Base-by-base conservation (phyloP, 2,888 invertebrate species). In the Rhaphigaster nebulosa region DNA sequence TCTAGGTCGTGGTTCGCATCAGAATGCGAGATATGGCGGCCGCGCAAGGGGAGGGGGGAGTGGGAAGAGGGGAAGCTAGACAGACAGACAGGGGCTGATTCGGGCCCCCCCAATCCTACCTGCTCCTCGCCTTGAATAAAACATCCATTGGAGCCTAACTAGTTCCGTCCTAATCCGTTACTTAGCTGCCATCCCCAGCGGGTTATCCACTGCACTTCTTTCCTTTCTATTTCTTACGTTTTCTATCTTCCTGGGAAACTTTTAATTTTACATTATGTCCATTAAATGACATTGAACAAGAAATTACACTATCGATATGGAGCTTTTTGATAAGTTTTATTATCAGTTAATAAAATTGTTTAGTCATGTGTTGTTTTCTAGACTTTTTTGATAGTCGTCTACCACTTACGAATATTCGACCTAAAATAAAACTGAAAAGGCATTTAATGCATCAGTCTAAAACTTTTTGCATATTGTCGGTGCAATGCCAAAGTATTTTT, bases 1-100 rank as follows among this genome's bases (percentile, higher is more conserved):
- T 23, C 38, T 76, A 38, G 70, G 38, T 38, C 34, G 38, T 76
- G 70, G 34, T 3, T 1, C 20, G 70, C 34, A 76, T 76, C 34
- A 76, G 70, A 76, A 76, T 76, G 70, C 70, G 18, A 38, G 70
- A 76, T 76, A 76, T 34, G 70, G 70, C 20, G 34, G 34, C 6
- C 29, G 34, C 4, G 29, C 10, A 1, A 34, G 29, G 2, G 23
- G 20, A 8, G 29, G 26, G 54, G 54, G n/a, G n/a, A n/a, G n/a
- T n/a, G n/a, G n/a, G n/a, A n/a, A 52, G 20, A n/a, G n/a, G 60
- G n/a, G n/a, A 8, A n/a, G 18, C 29, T 15, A 65, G 65, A 23
- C 70, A 76, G 70, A 23, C 70, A 76, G 70, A 34, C 65, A 65
- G 65, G 65, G n/a, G 60, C 60, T 56, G 56, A n/a, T 60, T n/a